phyloP scores from a whole-genome alignment of 2,888 invertebrate species.

The Xylota segnis region DNA sequence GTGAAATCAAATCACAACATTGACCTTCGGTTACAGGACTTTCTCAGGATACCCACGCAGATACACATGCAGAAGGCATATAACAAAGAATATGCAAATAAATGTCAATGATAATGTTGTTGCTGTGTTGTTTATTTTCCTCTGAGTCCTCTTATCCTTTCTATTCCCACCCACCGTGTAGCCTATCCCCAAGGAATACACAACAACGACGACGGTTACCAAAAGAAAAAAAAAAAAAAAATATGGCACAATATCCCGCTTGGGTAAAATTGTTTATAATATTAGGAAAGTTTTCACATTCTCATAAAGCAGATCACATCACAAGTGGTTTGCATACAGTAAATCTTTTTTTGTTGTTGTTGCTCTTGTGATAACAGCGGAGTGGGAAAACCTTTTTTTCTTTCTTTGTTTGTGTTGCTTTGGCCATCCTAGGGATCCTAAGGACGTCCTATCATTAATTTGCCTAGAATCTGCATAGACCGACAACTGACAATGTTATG shows the following conservation, averaged over 20 bases:
- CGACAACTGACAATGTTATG: constrained; percentile 46
- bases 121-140: constrained; percentile 47
- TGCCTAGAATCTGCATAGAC: constrained; percentile 20
- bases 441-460: constrained; percentile 50
- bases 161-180: constrained; percentile 29
- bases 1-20: constrained; percentile 65
- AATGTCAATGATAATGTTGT: constrained; percentile 70
- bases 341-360: constrained; percentile 40
- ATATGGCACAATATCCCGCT: constrained; percentile 64
- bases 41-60: constrained; percentile 10
- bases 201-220: constrained; percentile 15
- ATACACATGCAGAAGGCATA: constrained; percentile 16
- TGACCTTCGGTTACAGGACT: constrained; percentile 50
- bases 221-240: constrained; percentile 43
- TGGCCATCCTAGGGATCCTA: constrained; percentile 30
- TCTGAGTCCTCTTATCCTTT: constrained; percentile 48
- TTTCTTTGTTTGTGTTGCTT: constrained; percentile 39
- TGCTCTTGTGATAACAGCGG: constrained; percentile 41
- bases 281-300: constrained; percentile 75
- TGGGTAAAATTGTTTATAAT: constrained; percentile 75
- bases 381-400: constrained; percentile 38
- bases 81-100: constrained; percentile 59
- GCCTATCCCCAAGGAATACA: constrained; percentile 43
- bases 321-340: constrained; percentile 75
- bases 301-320: constrained; percentile 74